These are phyloP conservation scores for Alethe diademata DNA, from an alignment of 2,113 vertebrate species.

Conservation along the genomic window DNA sequence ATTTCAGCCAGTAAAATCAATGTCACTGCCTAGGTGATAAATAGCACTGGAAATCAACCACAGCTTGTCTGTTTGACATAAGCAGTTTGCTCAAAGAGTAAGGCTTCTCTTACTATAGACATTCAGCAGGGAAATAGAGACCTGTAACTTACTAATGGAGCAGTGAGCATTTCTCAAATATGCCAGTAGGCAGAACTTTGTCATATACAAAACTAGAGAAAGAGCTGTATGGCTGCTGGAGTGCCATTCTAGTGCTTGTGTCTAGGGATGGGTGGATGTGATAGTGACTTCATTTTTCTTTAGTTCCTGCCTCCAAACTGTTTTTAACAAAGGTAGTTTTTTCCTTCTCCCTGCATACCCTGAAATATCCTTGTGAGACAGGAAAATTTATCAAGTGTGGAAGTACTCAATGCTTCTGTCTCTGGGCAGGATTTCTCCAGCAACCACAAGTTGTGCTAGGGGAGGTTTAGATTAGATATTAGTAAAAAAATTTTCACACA, in stretches of 20 bases:
- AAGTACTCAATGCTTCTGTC: background rate
- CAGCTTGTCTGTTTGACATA: background rate
- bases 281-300: background rate
- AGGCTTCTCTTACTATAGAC: background rate
- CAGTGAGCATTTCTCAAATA: background rate
- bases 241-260: background rate
- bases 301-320: background rate
- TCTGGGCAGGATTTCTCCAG: background rate
- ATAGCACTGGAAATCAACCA: background rate
- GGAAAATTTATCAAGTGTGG: background rate
- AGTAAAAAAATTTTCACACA: background rate
- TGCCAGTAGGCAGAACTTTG: background rate
- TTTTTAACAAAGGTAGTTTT: background rate
- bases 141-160: background rate
- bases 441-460: background rate
- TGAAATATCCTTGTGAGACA: background rate
- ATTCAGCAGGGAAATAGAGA: background rate
- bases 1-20: background rate
- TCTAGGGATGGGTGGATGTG: no score
- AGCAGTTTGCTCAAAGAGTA: background rate
- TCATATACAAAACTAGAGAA: background rate
- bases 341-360: background rate
- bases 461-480: background rate
- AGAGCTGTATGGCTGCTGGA: background rate
- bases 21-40: background rate